These are phyloP conservation scores for Cyprinodon brontotheroides DNA, from an alignment of 2,113 vertebrate genomes.

Conservation along the genomic window DNA sequence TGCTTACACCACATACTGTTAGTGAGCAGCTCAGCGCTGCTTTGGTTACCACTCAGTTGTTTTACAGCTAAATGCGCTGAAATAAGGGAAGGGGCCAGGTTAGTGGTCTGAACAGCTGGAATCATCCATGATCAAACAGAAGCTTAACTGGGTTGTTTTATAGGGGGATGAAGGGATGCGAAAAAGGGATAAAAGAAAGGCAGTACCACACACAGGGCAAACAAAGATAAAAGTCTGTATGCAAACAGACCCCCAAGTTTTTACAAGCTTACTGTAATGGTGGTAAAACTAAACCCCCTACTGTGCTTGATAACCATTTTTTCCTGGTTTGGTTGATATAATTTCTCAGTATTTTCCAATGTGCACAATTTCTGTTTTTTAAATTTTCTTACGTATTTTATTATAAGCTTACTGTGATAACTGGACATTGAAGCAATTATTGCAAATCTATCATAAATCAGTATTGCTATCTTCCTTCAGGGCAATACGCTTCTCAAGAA, in stretches of 20 bases:
- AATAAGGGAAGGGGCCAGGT: conserved; percentile 11
- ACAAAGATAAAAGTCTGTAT: conserved; percentile 16
- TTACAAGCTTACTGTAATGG: conserved; percentile 46
- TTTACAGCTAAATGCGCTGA: conserved; percentile 8
- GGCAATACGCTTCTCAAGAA: conserved; percentile 15
- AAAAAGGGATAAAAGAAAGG: conserved; percentile 30
- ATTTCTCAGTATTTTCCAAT: background rate
- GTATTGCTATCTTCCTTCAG: conserved; percentile 20
- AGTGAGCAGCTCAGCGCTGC: background rate
- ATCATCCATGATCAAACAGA: conserved; percentile 19
- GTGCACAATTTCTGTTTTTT: background rate
- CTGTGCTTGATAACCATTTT: background rate
- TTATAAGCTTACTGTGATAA: background rate
- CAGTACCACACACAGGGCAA: conserved; percentile 50
- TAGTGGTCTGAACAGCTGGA: conserved; percentile 18
- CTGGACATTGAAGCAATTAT: conserved; percentile 9
- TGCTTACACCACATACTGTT: background rate
- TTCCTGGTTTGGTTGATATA: background rate
- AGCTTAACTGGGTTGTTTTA: conserved; percentile 27
- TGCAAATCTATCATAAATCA: conserved; percentile 34
- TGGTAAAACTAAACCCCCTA: conserved; percentile 46
- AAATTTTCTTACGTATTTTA: background rate
- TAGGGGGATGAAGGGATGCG: conserved; percentile 14
- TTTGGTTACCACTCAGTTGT: background rate
- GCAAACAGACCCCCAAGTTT: conserved; percentile 17